Evolutionary conservation across 2,113 vertebrate genomes (phyloP).

Genomic region (Herpailurus yagouaroundi): DNA sequence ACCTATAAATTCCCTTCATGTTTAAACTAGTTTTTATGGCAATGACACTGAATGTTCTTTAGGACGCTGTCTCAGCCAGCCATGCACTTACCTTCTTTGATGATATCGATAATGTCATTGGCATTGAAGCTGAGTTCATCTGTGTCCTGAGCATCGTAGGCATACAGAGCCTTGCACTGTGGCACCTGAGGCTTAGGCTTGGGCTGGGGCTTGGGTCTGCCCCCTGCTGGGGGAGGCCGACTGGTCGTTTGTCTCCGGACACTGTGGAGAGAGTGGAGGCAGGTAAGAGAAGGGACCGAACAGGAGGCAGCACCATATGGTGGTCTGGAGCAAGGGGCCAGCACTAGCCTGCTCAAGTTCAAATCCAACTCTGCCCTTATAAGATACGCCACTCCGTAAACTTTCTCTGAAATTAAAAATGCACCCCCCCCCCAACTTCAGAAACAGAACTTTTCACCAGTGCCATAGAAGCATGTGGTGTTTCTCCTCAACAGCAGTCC

Average conservation of each 20-base stretch:
- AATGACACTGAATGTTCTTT: background rate
- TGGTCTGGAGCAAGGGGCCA: background rate
- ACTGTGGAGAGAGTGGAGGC: conserved; percentile 77
- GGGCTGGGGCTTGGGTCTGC: conserved; percentile 95
- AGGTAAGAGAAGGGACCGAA: background rate
- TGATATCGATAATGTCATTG: conserved; percentile 95
- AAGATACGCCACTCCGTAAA: background rate
- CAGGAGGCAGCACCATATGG: accelerated
- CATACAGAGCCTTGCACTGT: conserved; percentile 96
- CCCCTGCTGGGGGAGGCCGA: conserved; percentile 93
- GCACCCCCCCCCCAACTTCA: background rate
- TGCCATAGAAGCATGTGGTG: background rate
- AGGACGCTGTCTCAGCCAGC: background rate
- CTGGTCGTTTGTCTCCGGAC: conserved; percentile 91
- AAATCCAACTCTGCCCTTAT: background rate
- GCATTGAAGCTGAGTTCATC: conserved; percentile 99
- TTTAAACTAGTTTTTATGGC: background rate
- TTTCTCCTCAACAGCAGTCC: background rate
- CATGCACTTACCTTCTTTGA: conserved; percentile 92
- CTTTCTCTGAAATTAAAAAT: background rate
- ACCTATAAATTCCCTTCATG: background rate
- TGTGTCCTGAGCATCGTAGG: conserved; percentile 98
- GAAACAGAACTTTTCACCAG: background rate
- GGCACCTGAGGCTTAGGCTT: conserved; percentile 98
- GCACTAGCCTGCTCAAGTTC: background rate